phyloP scores from a whole-genome alignment of 2,113 vertebrate genomes.

The Rostratula benghalensis region DNA sequence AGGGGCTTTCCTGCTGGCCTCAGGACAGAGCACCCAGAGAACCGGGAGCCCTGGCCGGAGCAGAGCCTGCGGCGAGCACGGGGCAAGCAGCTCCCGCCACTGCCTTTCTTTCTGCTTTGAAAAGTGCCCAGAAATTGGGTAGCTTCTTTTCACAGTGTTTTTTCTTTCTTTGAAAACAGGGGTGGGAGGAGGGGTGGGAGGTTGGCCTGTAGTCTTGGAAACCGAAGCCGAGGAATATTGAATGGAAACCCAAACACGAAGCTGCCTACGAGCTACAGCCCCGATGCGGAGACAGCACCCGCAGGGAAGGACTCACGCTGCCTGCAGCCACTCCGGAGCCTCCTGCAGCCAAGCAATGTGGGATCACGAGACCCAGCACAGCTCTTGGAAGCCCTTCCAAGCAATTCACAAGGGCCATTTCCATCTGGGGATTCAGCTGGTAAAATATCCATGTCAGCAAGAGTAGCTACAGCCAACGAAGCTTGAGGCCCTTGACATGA shows the following conservation, averaged over 20 bases:
- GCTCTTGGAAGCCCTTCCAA: background rate
- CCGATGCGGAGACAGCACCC: background rate
- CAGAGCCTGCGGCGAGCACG: accelerated
- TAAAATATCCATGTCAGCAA: accelerated
- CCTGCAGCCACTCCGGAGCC: background rate
- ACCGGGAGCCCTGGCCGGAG: background rate
- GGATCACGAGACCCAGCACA: accelerated
- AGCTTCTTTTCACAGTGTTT: slow-evolving; percentile 40
- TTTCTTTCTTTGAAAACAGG: slow-evolving; percentile 58
- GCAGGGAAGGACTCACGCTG: background rate
- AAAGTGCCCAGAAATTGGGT: background rate
- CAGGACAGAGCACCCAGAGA: background rate
- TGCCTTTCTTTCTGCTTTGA: background rate
- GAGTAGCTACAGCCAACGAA: accelerated
- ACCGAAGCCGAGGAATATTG: slow-evolving; percentile 22
- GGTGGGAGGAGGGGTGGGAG: slow-evolving; percentile 47
- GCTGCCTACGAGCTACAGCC: background rate
- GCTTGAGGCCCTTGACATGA: accelerated
- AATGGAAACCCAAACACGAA: slow-evolving; percentile 52
- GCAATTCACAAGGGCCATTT: accelerated
- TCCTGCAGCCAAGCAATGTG: accelerated
- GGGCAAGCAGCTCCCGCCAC: background rate
- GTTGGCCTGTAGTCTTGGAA: slow-evolving; percentile 53
- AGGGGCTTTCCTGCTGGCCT: accelerated
- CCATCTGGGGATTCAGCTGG: background rate